Evolutionary conservation across 2,888 invertebrate genomes (phyloP).

Genomic region (Trypoxylon attenuatum): DNA sequence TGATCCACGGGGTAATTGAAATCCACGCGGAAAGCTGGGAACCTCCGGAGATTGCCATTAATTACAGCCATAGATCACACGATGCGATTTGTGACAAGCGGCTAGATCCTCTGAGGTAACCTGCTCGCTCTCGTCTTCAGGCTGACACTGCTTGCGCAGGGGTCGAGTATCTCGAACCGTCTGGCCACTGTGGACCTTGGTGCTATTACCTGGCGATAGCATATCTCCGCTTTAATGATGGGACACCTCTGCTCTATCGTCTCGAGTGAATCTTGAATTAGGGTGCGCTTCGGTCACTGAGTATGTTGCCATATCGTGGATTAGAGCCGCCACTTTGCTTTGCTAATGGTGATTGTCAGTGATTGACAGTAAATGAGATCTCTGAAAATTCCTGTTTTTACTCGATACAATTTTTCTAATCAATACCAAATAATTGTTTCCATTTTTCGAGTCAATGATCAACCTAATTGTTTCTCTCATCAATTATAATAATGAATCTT

Average conservation of each 20-base stretch:
- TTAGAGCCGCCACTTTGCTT: neutral
- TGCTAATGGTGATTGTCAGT: neutral
- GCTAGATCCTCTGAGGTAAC: neutral
- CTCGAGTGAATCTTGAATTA: slow-evolving; percentile 40
- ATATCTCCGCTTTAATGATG: slow-evolving; percentile 43
- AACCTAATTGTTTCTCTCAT: too few species aligned
- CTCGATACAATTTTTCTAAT: too few species aligned
- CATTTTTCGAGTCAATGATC: too few species aligned
- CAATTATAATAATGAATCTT: too few species aligned
- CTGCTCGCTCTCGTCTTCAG: slow-evolving; percentile 43
- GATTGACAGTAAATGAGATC: too few species aligned
- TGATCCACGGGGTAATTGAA: slow-evolving; percentile 62
- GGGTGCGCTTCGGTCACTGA: slow-evolving; percentile 3
- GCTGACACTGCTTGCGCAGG: slow-evolving; percentile 38
- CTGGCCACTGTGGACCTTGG: slow-evolving; percentile 2
- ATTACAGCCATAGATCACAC: slow-evolving; percentile 67
- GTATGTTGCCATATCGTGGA: slow-evolving; percentile 7
- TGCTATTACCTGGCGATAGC: slow-evolving; percentile 32
- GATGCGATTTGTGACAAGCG: slow-evolving; percentile 62
- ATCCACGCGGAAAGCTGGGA: slow-evolving; percentile 60
- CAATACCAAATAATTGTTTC: too few species aligned
- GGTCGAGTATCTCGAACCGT: slow-evolving; percentile 26
- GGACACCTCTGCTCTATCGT: slow-evolving; percentile 37
- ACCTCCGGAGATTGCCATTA: slow-evolving; percentile 63
- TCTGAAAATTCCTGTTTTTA: too few species aligned